These are phyloP conservation scores for Brachystomella parvula DNA, from an alignment of 1,140 invertebrate species.

Conservation along the genomic window DNA sequence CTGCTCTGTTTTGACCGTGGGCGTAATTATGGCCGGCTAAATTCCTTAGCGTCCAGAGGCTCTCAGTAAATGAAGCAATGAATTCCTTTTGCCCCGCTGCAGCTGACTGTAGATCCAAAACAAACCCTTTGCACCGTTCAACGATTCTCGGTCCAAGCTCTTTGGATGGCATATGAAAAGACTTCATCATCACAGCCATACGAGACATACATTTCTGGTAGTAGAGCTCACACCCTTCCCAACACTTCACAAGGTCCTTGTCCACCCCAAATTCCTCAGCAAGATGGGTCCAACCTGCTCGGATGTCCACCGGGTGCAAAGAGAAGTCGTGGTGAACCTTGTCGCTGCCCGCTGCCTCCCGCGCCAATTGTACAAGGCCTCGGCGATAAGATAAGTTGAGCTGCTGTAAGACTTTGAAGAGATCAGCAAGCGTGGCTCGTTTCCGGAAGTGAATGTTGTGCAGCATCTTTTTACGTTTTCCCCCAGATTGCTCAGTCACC, in stretches of 20 bases:
- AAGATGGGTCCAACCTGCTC: conserved; percentile 42
- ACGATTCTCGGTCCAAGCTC: conserved; percentile 72
- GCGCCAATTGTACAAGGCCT: conserved; percentile 54
- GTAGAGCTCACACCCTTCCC: conserved; percentile 67
- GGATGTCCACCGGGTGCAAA: conserved; percentile 54
- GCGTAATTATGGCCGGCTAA: not conserved
- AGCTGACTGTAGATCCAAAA: conserved; percentile 53
- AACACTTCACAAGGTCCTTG: conserved; percentile 52
- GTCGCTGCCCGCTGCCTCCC: conserved; percentile 29
- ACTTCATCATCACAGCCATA: conserved; percentile 55
- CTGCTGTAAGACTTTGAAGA: conserved; percentile 66
- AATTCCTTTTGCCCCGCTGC: conserved; percentile 12
- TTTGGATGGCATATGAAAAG: conserved; percentile 57
- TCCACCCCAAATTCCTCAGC: conserved; percentile 42
- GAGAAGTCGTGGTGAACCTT: conserved; percentile 30
- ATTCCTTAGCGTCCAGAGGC: conserved; percentile 25
- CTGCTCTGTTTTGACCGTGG: not conserved
- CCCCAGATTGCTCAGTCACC: conserved; percentile 49
- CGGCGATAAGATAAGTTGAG: conserved; percentile 71
- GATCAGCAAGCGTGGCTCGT: conserved; percentile 67
- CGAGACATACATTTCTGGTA: conserved; percentile 64
- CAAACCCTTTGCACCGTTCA: conserved; percentile 74
- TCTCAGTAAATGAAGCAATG: conserved; percentile 23
- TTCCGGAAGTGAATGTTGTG: conserved; percentile 68
- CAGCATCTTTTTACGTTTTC: conserved; percentile 66